Percentiles rank a stretch among this genome's conserved stretches.
These are phyloP conservation scores for Brachionus paranguensis DNA, from an alignment of 1,140 invertebrate genomes.

Conservation along the genomic window DNA sequence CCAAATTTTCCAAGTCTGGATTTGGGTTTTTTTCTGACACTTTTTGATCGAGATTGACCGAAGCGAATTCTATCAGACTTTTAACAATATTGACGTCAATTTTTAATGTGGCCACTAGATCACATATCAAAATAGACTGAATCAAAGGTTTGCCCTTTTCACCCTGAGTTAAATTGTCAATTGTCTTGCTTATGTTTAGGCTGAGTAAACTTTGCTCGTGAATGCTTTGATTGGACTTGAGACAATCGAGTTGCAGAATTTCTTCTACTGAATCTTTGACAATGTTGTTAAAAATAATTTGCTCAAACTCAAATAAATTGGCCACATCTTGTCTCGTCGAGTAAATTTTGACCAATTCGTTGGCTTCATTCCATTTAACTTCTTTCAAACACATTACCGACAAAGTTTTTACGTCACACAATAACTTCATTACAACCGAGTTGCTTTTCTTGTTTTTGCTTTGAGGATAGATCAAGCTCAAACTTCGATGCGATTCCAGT, in stretches of 20 bases:
- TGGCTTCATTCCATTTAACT: background rate
- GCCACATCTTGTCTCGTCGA: background rate
- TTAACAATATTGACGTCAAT: background rate
- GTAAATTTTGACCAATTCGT: background rate
- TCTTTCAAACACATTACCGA: slow-evolving; percentile 14
- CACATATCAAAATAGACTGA: background rate
- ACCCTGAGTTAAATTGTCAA: background rate
- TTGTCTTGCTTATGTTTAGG: background rate
- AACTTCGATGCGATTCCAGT: background rate
- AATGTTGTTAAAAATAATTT: background rate
- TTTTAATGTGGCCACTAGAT: background rate
- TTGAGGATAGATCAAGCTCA: slow-evolving; percentile 14
- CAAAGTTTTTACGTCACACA: background rate
- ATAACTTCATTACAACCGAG: background rate
- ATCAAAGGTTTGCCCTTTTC: background rate
- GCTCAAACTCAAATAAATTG: background rate
- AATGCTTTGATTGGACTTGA: background rate
- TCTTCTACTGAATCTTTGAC: background rate
- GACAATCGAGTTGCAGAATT: background rate
- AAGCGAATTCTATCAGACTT: background rate
- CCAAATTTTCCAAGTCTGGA: background rate
- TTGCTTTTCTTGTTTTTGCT: background rate
- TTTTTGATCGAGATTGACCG: background rate
- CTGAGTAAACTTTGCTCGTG: background rate
- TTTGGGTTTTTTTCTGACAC: background rate